Base-by-base conservation (phyloP, 2,888 invertebrate genomes). In the Drosophila rubida region DNA sequence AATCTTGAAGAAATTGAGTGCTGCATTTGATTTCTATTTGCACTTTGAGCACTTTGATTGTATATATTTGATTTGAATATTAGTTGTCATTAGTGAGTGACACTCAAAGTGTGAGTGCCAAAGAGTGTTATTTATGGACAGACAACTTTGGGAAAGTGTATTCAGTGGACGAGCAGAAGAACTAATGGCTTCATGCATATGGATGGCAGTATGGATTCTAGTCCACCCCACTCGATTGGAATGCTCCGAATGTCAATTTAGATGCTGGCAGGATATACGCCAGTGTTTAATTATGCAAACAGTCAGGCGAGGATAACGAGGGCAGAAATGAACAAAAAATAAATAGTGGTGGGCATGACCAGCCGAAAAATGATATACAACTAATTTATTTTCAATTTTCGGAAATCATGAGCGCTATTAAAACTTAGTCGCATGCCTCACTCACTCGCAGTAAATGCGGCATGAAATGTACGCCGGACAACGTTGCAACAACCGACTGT, bases 371-470 rank as follows among this genome's bases (percentile, higher is more conserved):
- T 87, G 82, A 85, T 81, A 87, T 87, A 87, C 79, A 87, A 83
- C 82, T 83, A 81, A 83, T 83, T 83, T 87, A 83, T 83, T 83
- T 83, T 84, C 82, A 87, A 87, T 83, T 83, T 83, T 83, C 74
- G 87, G 82, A 87, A 77, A 87, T 83, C 87, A 87, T 87, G 82
- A 74, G 78, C 73, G 70, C 85, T 81, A 85, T 82, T 82, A 87
- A 82, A 87, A 85, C 79, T 71, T 84, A 87, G 84, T 72, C 67
- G 64, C 51, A 39, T 27, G 51, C 32, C 59, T 35, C 49, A 54
- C 69, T 46, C 48, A 58, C 57, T 44, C 37, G 59, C 39, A 44
- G 68, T 45, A 66, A 69, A 62, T 81, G 75, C 69, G 81, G 72
- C 78, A 75, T 68, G 78, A 61, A 76, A 81, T 76, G 84, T 65